phyloP scores from a whole-genome alignment of 2,797 vertebrate species.

The Monodelphis domestica region DNA sequence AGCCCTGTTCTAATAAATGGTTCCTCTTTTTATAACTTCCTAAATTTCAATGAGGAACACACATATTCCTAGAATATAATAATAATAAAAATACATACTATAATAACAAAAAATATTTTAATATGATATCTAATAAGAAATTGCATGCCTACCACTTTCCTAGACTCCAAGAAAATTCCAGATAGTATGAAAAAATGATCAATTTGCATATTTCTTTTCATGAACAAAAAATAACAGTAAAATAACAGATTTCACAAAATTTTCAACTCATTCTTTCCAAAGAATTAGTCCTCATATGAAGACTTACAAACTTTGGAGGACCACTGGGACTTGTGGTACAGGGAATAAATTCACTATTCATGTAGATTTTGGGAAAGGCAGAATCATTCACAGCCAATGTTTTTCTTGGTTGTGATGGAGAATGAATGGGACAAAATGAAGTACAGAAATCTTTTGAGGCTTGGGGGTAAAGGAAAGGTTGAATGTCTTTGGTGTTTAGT shows the following conservation, averaged over 20 bases:
- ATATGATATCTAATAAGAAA: no score
- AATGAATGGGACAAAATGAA: neutral
- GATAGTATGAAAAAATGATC: neutral
- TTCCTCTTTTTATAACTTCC: neutral
- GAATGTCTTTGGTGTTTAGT: neutral
- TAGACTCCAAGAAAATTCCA: neutral
- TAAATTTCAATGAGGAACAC: neutral
- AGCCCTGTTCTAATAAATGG: neutral
- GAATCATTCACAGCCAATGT: neutral
- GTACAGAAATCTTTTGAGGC: neutral
- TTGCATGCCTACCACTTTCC: neutral
- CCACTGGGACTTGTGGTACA: neutral
- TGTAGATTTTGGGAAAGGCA: neutral
- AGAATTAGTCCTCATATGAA: neutral
- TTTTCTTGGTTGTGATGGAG: neutral
- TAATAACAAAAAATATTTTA: no score
- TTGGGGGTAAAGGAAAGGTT: neutral
- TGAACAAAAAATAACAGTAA: neutral
- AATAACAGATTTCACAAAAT: neutral
- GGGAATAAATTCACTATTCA: neutral
- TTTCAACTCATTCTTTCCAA: neutral
- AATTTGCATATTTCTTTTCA: neutral
- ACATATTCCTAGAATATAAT: neutral
- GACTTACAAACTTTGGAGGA: neutral
- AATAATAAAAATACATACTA: neutral